Percentiles rank a stretch among this genome's conserved stretches.
These are phyloP conservation scores for Linepithema humile DNA, from an alignment of 1,140 invertebrate genomes.

Conservation along the genomic window DNA sequence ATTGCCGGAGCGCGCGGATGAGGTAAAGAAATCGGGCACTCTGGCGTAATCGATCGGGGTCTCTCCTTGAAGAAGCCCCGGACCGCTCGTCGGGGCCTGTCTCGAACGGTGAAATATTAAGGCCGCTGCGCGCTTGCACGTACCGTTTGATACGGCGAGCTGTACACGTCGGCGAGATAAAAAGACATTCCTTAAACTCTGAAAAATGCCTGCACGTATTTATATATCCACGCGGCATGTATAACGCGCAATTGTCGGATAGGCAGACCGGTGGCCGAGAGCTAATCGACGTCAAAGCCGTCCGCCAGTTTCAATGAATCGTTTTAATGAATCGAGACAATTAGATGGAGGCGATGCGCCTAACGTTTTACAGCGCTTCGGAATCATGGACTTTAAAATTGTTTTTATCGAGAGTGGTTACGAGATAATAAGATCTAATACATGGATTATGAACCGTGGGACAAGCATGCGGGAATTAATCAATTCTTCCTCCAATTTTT, in stretches of 20 bases:
- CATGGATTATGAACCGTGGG: not conserved
- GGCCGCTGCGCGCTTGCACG: constrained; percentile 2
- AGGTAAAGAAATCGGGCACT: not conserved
- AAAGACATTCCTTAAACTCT: constrained; percentile 20
- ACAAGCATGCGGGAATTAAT: too few relatives aligned
- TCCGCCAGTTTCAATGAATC: constrained; percentile 10
- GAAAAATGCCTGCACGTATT: constrained; percentile 28
- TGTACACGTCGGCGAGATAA: constrained; percentile 35
- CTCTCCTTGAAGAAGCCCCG: not conserved
- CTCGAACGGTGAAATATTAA: constrained; percentile 35
- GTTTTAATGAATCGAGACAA: not conserved
- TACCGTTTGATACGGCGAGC: not conserved
- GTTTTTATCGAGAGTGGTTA: not conserved
- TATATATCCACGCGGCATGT: not conserved
- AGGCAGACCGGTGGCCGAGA: not conserved
- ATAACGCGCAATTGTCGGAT: not conserved
- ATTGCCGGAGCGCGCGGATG: not conserved
- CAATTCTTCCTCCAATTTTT: too few relatives aligned
- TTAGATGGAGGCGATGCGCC: not conserved
- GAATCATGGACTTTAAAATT: not conserved
- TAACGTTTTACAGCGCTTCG: not conserved
- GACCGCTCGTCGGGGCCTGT: not conserved
- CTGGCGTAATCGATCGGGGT: not conserved
- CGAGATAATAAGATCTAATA: not conserved
- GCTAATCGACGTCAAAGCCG: constrained; percentile 26